Conservation (phyloP, 2,888 invertebrate genomes). For the Synanthedon myopaeformis region DNA sequence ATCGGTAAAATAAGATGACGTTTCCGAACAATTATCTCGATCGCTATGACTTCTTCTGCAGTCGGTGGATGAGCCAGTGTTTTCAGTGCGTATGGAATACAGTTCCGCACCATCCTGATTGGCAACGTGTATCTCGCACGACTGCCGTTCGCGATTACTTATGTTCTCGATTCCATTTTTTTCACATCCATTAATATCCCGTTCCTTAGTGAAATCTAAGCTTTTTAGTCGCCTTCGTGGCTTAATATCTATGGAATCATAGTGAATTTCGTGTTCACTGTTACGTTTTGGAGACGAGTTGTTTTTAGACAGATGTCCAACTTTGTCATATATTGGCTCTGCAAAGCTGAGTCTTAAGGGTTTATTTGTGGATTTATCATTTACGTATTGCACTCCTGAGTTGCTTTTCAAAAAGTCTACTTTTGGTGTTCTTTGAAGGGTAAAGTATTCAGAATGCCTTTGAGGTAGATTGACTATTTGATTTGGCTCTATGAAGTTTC, state of each 20-base stretch:
- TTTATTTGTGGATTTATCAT: constrained; percentile 26
- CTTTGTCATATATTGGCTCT: constrained; percentile 63
- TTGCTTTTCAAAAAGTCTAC: constrained; percentile 53
- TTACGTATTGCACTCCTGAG: constrained; percentile 49
- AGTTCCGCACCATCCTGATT: constrained; percentile 54
- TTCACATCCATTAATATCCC: constrained; percentile 36
- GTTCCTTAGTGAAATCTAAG: constrained; percentile 44
- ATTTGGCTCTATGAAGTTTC: constrained; percentile 57
- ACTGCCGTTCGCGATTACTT: constrained; percentile 52
- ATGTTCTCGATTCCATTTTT: constrained; percentile 41
- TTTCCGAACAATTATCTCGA: constrained; percentile 66
- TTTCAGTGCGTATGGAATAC: constrained; percentile 58
- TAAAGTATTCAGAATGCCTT: constrained; percentile 64
- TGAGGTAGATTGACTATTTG: constrained; percentile 55
- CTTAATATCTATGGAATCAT: constrained; percentile 64
- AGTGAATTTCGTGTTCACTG: constrained; percentile 47
- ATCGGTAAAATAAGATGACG: constrained; percentile 62
- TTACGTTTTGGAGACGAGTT: constrained; percentile 49
- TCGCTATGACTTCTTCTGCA: constrained; percentile 61
- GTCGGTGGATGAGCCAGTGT: constrained; percentile 52
- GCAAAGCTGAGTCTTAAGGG: constrained; percentile 51
- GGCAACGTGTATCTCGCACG: constrained; percentile 43
- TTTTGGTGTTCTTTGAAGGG: constrained; percentile 54
- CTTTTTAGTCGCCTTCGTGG: constrained; percentile 59
- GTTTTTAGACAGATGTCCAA: constrained; percentile 48